These are phyloP conservation scores for Ardeotis arabs DNA, from an alignment of 2,113 vertebrate species.

Conservation along the genomic window DNA sequence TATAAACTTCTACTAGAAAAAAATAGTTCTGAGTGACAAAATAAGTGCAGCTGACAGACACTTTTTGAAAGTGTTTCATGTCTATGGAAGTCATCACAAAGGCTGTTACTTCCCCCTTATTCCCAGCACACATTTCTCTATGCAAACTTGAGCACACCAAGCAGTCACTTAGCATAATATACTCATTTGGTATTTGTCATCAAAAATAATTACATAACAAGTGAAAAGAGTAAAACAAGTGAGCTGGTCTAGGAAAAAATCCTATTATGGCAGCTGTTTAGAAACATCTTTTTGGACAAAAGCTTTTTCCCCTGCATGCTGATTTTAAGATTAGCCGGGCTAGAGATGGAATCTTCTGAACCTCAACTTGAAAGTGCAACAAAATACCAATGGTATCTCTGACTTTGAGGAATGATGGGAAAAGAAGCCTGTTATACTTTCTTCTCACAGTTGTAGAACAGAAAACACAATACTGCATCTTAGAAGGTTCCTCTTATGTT, in stretches of 20 bases:
- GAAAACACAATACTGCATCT: neutral
- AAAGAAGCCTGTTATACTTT: neutral
- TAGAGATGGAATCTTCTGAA: conserved; percentile 8
- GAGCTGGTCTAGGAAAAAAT: neutral
- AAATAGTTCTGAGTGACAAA: neutral
- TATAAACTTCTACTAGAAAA: neutral
- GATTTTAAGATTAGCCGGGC: conserved; percentile 10
- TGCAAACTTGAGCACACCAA: neutral
- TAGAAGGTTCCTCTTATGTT: neutral
- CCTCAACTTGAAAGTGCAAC: neutral
- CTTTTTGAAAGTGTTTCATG: neutral
- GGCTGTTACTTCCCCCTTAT: neutral
- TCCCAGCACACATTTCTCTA: neutral
- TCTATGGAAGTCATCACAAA: neutral
- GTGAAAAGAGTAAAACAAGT: neutral
- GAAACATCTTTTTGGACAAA: neutral
- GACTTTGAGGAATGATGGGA: neutral
- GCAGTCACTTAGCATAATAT: neutral
- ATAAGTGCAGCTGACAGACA: neutral
- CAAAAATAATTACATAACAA: neutral
- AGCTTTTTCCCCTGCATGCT: neutral
- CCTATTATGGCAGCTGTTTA: neutral
- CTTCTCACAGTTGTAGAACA: neutral
- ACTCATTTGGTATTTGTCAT: neutral
- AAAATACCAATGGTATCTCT: neutral